phyloP scores from a whole-genome alignment of 2,797 vertebrate species.

The Alfaro cultratus region DNA sequence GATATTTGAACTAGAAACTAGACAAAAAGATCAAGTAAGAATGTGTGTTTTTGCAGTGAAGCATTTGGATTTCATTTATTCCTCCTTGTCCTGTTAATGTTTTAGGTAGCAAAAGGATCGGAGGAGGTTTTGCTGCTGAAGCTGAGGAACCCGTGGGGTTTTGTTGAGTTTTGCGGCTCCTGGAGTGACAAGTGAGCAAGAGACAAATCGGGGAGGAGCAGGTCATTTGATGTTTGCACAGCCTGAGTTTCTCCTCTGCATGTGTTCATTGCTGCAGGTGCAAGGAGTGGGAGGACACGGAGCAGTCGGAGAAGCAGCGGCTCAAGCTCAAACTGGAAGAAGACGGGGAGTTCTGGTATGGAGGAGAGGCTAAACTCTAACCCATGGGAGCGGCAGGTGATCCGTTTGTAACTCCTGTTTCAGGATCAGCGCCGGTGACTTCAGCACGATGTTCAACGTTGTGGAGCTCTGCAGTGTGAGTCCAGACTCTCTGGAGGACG shows the following conservation, averaged over 20 bases:
- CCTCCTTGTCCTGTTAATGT: neutral
- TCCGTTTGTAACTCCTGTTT: neutral
- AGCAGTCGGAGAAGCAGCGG: constrained; percentile 70
- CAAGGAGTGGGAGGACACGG: constrained; percentile 78
- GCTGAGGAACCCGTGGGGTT: constrained; percentile 87
- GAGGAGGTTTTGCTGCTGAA: constrained; percentile 73
- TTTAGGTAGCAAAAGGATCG: constrained; percentile 70
- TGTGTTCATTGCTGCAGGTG: constrained; percentile 61
- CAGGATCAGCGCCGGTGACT: constrained; percentile 83
- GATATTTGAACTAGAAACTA: too few relatives aligned
- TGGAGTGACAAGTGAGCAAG: constrained; percentile 84
- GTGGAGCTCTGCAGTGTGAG: constrained; percentile 83
- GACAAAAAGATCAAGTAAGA: too few relatives aligned
- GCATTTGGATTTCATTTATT: neutral
- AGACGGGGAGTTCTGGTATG: constrained; percentile 86
- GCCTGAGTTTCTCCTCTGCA: constrained; percentile 25
- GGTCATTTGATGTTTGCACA: neutral
- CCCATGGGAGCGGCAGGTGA: too few relatives aligned
- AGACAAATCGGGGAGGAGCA: neutral
- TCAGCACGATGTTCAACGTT: constrained; percentile 72
- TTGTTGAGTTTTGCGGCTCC: constrained; percentile 81
- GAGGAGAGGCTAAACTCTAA: neutral
- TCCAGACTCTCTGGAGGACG: constrained; percentile 70
- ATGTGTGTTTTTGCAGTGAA: too few relatives aligned
- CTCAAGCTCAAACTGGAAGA: constrained; percentile 75